Evolutionary conservation across 2,888 invertebrate species (phyloP).

Genomic region (Fragum fragum): DNA sequence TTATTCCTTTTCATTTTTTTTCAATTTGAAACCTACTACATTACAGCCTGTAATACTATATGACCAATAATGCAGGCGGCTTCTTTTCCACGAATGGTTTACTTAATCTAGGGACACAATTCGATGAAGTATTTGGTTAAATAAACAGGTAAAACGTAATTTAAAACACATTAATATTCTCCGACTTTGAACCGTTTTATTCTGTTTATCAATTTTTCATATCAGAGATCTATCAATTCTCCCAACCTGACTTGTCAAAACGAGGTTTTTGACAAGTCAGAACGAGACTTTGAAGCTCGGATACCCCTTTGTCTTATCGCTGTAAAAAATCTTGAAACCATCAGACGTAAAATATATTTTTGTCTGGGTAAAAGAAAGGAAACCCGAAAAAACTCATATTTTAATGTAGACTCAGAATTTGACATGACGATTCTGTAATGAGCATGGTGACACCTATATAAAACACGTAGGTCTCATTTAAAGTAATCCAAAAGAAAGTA

Average conservation of each 20-base stretch:
- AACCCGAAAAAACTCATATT: too few relatives aligned
- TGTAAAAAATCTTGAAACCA: neutral
- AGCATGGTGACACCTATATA: too few relatives aligned
- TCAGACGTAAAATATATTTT: conserved; percentile 19
- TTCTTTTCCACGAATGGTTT: neutral
- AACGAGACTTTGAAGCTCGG: conserved; percentile 18
- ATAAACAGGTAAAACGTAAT: conserved; percentile 45
- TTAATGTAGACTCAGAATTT: too few relatives aligned
- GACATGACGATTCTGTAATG: too few relatives aligned
- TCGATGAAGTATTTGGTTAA: neutral
- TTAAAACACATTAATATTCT: conserved; percentile 63
- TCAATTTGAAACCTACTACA: too few relatives aligned
- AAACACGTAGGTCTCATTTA: too few relatives aligned
- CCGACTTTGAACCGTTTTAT: conserved; percentile 22
- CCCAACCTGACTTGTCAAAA: conserved; percentile 19
- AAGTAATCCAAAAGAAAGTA: too few relatives aligned
- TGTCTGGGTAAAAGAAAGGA: neutral
- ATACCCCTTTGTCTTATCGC: conserved; percentile 18
- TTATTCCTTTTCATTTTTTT: too few relatives aligned
- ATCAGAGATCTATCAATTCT: conserved; percentile 26
- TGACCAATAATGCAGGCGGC: too few relatives aligned
- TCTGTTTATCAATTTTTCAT: conserved; percentile 16
- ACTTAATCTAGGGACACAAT: neutral
- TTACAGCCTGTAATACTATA: too few relatives aligned
- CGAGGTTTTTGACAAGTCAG: conserved; percentile 15